A percentile compares a stretch with the other conserved stretches of the same genome.
Evolutionary conservation across 2,888 invertebrate genomes (phyloP).

Genomic region (Aphidoletes aphidimyza): DNA sequence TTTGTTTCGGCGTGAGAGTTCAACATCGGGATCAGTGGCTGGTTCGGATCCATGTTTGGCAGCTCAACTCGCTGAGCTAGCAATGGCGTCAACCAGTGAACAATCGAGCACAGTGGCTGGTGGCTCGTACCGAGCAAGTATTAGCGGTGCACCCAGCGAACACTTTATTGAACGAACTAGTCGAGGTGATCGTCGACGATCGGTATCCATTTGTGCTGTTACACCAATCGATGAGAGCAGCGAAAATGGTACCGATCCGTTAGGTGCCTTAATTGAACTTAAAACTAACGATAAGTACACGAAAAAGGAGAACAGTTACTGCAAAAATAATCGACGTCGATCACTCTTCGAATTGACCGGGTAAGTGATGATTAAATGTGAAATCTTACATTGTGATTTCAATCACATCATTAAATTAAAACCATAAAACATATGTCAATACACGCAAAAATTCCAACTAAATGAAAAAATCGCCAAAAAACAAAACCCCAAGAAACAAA

Average conservation of each 20-base stretch:
- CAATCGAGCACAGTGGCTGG: constrained; percentile 55
- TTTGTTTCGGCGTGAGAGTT: constrained; percentile 85
- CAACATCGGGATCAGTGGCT: constrained; percentile 75
- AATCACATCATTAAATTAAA: background rate
- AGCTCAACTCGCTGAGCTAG: constrained; percentile 66
- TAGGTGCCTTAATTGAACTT: constrained; percentile 55
- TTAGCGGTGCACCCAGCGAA: constrained; percentile 61
- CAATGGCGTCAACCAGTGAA: constrained; percentile 66
- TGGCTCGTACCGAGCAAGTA: constrained; percentile 59
- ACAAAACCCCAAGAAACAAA: no score
- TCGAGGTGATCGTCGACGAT: constrained; percentile 58
- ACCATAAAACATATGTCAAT: no score
- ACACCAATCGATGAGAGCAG: constrained; percentile 67
- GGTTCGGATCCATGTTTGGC: constrained; percentile 70
- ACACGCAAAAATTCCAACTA: no score
- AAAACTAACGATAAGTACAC: constrained; percentile 72
- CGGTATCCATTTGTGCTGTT: constrained; percentile 62
- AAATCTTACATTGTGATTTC: background rate
- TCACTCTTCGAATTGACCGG: constrained; percentile 86
- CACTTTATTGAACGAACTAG: constrained; percentile 63
- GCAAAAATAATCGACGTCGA: constrained; percentile 78
- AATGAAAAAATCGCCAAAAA: no score
- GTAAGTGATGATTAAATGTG: constrained; percentile 67
- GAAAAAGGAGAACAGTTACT: constrained; percentile 72
- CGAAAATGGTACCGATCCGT: constrained; percentile 59